phyloP scores from a whole-genome alignment of 2,888 invertebrate genomes.

The Diarsia brunnea region DNA sequence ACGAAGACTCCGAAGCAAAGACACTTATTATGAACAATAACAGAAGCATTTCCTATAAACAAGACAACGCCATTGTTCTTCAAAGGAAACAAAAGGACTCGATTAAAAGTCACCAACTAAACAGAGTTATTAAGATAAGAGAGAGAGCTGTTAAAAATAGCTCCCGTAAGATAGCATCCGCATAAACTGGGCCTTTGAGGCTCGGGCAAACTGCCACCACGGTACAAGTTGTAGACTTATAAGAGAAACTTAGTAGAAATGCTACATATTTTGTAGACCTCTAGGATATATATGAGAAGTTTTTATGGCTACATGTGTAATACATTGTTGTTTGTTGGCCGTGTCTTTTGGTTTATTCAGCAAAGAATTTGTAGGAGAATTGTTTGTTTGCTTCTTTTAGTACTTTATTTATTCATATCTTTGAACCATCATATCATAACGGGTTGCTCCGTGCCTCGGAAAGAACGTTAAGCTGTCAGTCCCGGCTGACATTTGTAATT shows the following conservation, averaged over 20 bases:
- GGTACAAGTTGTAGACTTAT: conserved; percentile 65
- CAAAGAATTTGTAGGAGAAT: not conserved
- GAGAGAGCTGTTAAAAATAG: conserved; percentile 76
- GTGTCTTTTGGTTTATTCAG: conserved; percentile 15
- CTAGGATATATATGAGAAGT: conserved; percentile 30
- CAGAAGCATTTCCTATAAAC: conserved; percentile 30
- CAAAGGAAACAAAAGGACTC: conserved; percentile 69
- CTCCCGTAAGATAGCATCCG: conserved; percentile 71
- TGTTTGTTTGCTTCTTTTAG: not conserved
- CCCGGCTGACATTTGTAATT: too few species aligned
- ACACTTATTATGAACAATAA: conserved; percentile 34
- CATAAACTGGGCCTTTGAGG: conserved; percentile 75
- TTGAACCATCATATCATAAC: not conserved
- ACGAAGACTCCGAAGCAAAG: not conserved
- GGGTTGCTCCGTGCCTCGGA: too few species aligned
- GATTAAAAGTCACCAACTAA: conserved; percentile 77
- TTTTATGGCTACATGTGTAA: conserved; percentile 17
- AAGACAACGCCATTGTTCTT: conserved; percentile 53
- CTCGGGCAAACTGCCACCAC: conserved; percentile 68
- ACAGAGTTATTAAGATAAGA: conserved; percentile 79
- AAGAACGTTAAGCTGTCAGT: too few species aligned
- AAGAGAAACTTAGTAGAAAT: conserved; percentile 8
- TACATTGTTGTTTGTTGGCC: conserved; percentile 1
- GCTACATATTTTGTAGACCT: conserved; percentile 20
- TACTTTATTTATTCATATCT: not conserved